Base-by-base conservation (phyloP, 2,113 vertebrate species). In the Centropus unirufus region DNA sequence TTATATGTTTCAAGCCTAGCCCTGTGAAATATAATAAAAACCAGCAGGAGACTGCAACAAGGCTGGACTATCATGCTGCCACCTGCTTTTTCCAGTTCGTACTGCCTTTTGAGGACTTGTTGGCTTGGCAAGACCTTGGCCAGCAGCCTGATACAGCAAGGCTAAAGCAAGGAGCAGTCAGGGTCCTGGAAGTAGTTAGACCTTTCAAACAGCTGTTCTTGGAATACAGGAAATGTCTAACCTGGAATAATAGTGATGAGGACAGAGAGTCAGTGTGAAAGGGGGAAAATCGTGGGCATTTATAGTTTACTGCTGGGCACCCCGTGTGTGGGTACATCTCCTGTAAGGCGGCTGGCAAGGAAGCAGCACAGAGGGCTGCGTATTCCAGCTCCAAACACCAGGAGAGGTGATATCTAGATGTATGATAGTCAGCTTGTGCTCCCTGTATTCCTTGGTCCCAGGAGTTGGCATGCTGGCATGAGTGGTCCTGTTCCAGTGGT, bases 11-110 rank as follows among this genome's bases (percentile, higher is more conserved):
- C 74, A 63, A 92, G 81, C 52, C 62, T 66, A 96, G 83, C 90
- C 72, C 92, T 87, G 81, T 90, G 93, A 79, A 95, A 88, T 91
- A 68, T 75, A 96, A 95, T 94, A 94, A 95, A 95, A 95, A 69
- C 52, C 92, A 92, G 74, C 58, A 52, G 94, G 93, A 95, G 86
- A 57, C 87, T 91, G 66, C 57, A 88, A 72, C 78, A 75, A 69
- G 81, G 92, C 88, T 95, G 78, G 68, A 91, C 87, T 82, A 61
- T 61, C 72, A 44, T 52, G 84, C 80, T 89, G 90, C 89, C 92
- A 54, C 66, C 80, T 77, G 68, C 73, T 89, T 92, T 94, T 87
- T 81, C 64, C 83, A 77, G 73, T 80, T 94, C 54, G 51, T 78
- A n/a, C 73, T 3, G 39, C 80, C 61, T 89, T 90, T 87, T 68